Evolutionary conservation across 2,888 invertebrate species (phyloP), one percentile per base, ranked within the genome.

Genomic region (Deilephila porcellus): DNA sequence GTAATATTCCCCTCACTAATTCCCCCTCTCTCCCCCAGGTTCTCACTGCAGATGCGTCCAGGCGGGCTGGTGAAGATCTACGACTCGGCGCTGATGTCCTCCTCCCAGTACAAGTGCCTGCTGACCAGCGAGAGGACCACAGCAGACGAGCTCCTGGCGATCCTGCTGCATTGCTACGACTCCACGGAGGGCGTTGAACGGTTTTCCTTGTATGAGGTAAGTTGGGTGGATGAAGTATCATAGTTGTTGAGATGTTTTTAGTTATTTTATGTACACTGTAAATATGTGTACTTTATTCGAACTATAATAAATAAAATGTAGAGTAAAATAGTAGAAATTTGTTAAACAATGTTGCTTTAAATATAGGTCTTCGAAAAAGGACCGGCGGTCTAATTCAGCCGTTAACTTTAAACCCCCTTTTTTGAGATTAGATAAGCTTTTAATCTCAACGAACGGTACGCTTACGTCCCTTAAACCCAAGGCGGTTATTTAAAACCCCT

Each of bases 11-110:
- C 45, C 45, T 11, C 4, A 8, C 0, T 37, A 11, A 8, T 64
- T 14, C 34, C 19, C 14, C 17, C 17, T n/a, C 70, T 78, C 76
- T 79, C 73, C 95, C 95, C 32, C 93, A 97, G 97, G 90, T 98
- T 98, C 92, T 97, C 97, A 72, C 95, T 99, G 74, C 97, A 98
- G 92, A 97, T 98, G 85, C 96, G 98, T 77, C 97, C 97, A 6
- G 98, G 98, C 53, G 98, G 98, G n/a, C 95, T 99, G 76, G 97
- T 99, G 80, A 97, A 98, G 92, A 97, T 99, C 74, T 97, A 98
- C 95, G 99, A 99, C 91, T 97, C 98, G 25, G 98, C 98, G 56
- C 95, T 99, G 78, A 98, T 98, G 96, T 97, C 97, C 73, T 98
- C 98, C 88, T 98, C 98, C 0, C 97, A 98, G 94, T 98, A 98